These are phyloP conservation scores for Yponomeuta malinellus DNA, from an alignment of 2,888 invertebrate species.

Conservation along the genomic window DNA sequence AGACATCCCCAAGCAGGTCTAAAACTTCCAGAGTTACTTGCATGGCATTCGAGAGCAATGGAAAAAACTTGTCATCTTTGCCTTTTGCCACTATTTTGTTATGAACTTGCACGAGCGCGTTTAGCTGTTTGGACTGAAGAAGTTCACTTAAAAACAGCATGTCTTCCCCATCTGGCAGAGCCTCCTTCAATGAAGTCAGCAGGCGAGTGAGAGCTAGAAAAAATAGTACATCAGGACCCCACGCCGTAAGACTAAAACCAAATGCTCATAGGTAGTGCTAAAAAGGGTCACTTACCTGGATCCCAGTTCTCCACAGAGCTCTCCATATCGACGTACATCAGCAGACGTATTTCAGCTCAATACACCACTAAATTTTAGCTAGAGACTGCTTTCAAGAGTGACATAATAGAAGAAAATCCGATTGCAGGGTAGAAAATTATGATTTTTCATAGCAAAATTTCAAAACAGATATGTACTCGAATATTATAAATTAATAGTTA, in stretches of 20 bases:
- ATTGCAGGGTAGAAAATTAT: neutral
- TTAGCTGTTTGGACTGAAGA: conserved; percentile 89
- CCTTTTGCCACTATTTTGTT: conserved; percentile 90
- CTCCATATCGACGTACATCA: conserved; percentile 46
- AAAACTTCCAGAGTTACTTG: conserved; percentile 88
- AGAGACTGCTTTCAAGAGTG: neutral
- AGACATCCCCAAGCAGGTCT: conserved; percentile 81
- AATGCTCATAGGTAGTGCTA: neutral
- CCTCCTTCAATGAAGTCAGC: conserved; percentile 88
- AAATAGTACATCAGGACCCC: neutral
- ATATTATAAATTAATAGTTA: too few species aligned
- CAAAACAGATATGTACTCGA: neutral
- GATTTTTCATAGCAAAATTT: neutral
- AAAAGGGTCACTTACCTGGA: conserved; percentile 43
- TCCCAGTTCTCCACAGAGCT: conserved; percentile 59
- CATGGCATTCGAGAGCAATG: conserved; percentile 89
- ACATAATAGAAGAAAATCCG: neutral
- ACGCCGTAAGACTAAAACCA: neutral
- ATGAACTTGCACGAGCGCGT: conserved; percentile 93
- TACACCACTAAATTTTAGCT: neutral
- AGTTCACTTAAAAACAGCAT: conserved; percentile 89
- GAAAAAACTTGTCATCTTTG: conserved; percentile 89
- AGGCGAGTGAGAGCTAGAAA: conserved; percentile 84
- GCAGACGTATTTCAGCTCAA: neutral
- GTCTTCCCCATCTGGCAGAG: conserved; percentile 88